These are phyloP conservation scores for Agrochola litura DNA, from an alignment of 2,888 invertebrate genomes.

Conservation along the genomic window DNA sequence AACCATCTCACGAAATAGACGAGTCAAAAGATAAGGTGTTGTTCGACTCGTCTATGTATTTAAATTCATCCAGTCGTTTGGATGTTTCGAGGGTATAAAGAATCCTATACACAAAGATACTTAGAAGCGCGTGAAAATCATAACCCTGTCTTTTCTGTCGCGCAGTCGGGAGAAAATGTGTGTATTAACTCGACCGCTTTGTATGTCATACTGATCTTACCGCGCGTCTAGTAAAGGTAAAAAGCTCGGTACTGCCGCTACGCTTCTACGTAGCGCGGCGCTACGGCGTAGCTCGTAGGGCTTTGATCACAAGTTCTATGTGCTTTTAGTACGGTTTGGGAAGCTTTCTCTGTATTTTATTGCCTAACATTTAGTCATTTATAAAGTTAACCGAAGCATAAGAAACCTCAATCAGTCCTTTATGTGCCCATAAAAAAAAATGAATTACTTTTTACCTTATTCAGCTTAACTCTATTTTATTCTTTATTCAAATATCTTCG, in stretches of 20 bases:
- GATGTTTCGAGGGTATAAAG: background rate
- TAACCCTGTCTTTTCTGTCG: background rate
- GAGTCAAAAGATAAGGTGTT: background rate
- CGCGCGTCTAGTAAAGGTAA: background rate
- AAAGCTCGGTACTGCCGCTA: constrained; percentile 10
- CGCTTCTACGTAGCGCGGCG: constrained; percentile 13
- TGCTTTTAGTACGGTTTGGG: background rate
- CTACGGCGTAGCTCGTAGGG: constrained; percentile 38
- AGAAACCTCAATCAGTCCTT: background rate
- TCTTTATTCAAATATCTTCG: background rate
- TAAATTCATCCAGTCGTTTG: background rate
- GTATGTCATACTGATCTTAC: background rate
- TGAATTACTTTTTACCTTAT: background rate
- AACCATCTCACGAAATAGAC: background rate
- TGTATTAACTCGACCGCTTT: background rate
- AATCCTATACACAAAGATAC: background rate
- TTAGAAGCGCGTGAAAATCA: background rate
- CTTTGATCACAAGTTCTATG: background rate
- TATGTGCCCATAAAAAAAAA: too few species aligned
- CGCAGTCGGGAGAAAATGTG: background rate
- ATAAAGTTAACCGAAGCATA: background rate
- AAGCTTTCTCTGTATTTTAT: background rate
- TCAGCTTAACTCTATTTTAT: background rate
- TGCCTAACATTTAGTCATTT: background rate
- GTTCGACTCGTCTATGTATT: background rate